These are phyloP conservation scores for Mergus octosetaceus DNA, from an alignment of 2,797 vertebrate genomes.

Conservation along the genomic window DNA sequence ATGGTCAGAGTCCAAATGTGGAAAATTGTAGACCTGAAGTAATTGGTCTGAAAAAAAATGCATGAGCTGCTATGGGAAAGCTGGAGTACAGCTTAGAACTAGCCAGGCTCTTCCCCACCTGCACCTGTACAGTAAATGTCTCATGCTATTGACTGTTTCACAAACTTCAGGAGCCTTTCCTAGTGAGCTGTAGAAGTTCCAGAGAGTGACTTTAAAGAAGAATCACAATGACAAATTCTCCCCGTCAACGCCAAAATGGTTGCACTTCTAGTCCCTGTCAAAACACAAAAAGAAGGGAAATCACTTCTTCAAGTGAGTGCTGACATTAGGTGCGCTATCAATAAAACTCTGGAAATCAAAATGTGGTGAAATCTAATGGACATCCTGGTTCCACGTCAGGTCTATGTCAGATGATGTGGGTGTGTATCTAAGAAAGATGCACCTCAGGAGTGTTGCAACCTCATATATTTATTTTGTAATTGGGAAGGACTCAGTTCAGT, in stretches of 20 bases:
- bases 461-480: not conserved
- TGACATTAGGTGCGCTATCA: not conserved
- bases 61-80: not conserved
- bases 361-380: not conserved
- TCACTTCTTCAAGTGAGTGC: not conserved
- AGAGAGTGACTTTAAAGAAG: not conserved
- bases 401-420: not conserved
- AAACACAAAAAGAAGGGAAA: not conserved
- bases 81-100: not conserved
- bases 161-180: not conserved
- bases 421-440: not conserved
- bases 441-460: not conserved
- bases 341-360: not conserved
- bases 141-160: fast-evolving
- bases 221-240: not conserved
- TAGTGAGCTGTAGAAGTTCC: not conserved
- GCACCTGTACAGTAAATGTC: not conserved
- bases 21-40: not conserved
- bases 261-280: not conserved
- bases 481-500: not conserved
- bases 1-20: not conserved
- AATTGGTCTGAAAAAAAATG: not conserved
- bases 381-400: not conserved
- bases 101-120: not conserved
- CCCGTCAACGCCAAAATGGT: not conserved